phyloP scores from a whole-genome alignment of 2,888 invertebrate genomes.

The Drosophila macrothrix region DNA sequence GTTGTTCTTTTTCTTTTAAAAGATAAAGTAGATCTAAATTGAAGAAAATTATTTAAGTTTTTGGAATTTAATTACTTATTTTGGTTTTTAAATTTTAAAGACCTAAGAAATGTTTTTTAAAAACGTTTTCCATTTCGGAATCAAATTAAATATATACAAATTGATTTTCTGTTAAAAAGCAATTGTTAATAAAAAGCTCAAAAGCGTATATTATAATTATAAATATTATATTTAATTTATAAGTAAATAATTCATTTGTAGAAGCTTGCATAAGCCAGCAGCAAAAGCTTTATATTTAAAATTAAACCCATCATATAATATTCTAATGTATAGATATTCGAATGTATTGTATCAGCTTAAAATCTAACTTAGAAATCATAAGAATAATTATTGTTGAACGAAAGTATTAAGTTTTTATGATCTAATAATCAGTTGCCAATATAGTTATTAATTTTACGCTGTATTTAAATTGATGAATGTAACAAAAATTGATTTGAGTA shows the following conservation, averaged over 20 bases:
- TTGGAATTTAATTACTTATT: not conserved
- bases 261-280: slow-evolving; percentile 47
- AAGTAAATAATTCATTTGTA: slow-evolving; percentile 8
- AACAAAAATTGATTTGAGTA: slow-evolving; percentile 52
- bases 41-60: not conserved
- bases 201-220: slow-evolving; percentile 13
- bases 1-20: slow-evolving; percentile 14
- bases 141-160: slow-evolving; percentile 12
- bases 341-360: slow-evolving; percentile 25
- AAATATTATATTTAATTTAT: slow-evolving; percentile 18
- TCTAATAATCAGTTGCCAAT: slow-evolving; percentile 41
- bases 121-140: not conserved
- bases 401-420: slow-evolving; percentile 68
- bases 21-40: slow-evolving; percentile 13
- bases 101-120: not conserved
- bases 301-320: slow-evolving; percentile 4
- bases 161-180: slow-evolving; percentile 25
- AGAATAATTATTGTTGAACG: slow-evolving; percentile 39
- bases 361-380: slow-evolving; percentile 44
- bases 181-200: slow-evolving; percentile 37
- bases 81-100: not conserved
- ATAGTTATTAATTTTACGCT: slow-evolving; percentile 3
- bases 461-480: slow-evolving; percentile 12
- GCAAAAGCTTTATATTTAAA: slow-evolving; percentile 34
- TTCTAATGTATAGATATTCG: slow-evolving; percentile 2